Conservation (phyloP, 2,888 invertebrate species). For the Teleiodes luculella region DNA sequence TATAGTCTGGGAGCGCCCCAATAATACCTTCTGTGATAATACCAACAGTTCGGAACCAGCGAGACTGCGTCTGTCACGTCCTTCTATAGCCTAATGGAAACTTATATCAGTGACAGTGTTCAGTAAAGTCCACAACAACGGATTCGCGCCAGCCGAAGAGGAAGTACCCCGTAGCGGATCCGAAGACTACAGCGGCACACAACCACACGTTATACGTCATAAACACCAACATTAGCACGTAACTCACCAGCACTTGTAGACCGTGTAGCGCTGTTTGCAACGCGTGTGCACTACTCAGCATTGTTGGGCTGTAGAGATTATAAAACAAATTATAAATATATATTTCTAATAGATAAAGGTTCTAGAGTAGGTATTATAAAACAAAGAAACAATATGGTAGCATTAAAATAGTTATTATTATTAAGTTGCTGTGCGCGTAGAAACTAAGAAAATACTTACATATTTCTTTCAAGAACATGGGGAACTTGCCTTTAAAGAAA, state of each 20-base stretch:
- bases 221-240: slow-evolving; percentile 96
- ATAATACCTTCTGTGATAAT: not conserved
- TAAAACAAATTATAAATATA: not conserved
- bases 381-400: not conserved
- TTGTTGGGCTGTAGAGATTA: slow-evolving; percentile 83
- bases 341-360: no score
- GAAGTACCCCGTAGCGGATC: slow-evolving; percentile 95
- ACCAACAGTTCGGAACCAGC: slow-evolving; percentile 1
- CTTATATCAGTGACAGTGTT: slow-evolving; percentile 91
- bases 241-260: slow-evolving; percentile 92
- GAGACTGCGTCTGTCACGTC: not conserved
- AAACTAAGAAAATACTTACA: slow-evolving; percentile 48
- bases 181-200: slow-evolving; percentile 91
- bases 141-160: slow-evolving; percentile 97
- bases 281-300: slow-evolving; percentile 89
- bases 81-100: not conserved
- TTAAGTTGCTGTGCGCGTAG: no score
- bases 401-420: not conserved
- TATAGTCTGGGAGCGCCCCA: not conserved
- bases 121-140: slow-evolving; percentile 94
- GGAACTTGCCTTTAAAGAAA: slow-evolving; percentile 60
- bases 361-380: not conserved
- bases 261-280: slow-evolving; percentile 94
- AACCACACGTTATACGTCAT: slow-evolving; percentile 99
- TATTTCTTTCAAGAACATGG: slow-evolving; percentile 66